Evolutionary conservation across 1,140 invertebrate species (phyloP).

Genomic region (Pseudomyrmex flavicornis): DNA sequence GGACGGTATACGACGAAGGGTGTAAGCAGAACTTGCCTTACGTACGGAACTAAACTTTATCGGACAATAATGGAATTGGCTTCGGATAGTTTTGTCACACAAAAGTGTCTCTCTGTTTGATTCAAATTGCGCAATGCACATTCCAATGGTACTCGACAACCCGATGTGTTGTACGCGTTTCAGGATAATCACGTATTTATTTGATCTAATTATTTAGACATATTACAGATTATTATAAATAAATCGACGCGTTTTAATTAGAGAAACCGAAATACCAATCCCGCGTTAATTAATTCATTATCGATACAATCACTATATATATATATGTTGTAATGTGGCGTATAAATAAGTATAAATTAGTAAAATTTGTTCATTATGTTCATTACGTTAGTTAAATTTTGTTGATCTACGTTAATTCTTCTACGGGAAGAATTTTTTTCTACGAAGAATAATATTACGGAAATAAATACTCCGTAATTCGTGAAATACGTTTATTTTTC

Average conservation of each 20-base stretch:
- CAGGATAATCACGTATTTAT: neutral
- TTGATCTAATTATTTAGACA: constrained; percentile 18
- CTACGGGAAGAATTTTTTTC: neutral
- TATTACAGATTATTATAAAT: constrained; percentile 18
- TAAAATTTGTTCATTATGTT: neutral
- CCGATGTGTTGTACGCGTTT: neutral
- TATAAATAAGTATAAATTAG: neutral
- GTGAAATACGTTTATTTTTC: no score
- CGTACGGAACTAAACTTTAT: neutral
- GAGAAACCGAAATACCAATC: constrained; percentile 26
- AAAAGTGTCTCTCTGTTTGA: neutral
- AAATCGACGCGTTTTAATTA: neutral
- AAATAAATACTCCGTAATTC: no score
- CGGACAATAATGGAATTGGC: constrained; percentile 9
- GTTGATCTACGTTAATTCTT: neutral
- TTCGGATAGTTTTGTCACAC: neutral
- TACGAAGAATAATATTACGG: neutral
- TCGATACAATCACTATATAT: neutral
- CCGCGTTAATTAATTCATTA: constrained; percentile 34
- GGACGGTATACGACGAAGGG: neutral
- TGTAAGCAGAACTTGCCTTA: neutral
- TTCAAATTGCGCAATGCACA: neutral
- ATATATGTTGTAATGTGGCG: neutral
- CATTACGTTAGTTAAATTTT: neutral
- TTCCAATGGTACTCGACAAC: neutral